Evolutionary conservation across 2,888 invertebrate genomes (phyloP).

Genomic region (Macaria notata): DNA sequence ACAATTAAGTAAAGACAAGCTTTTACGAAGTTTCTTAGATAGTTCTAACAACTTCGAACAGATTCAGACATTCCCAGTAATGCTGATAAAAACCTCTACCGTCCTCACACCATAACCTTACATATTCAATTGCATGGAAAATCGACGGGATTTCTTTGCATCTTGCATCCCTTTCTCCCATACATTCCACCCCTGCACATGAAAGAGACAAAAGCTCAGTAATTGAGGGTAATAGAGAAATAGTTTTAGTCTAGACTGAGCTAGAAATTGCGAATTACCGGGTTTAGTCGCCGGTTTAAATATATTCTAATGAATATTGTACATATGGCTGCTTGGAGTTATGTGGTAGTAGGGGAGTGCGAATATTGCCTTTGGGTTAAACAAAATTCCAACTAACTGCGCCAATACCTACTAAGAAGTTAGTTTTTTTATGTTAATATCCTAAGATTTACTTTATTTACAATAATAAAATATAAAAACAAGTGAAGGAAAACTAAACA

Average conservation of each 20-base stretch:
- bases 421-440: no score
- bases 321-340: slow-evolving; percentile 62
- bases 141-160: slow-evolving; percentile 68
- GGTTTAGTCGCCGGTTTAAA: slow-evolving; percentile 61
- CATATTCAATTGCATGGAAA: slow-evolving; percentile 79
- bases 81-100: slow-evolving; percentile 58
- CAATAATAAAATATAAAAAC: no score
- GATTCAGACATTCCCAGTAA: slow-evolving; percentile 33
- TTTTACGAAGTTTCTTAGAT: no score
- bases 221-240: slow-evolving; percentile 73
- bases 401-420: no score
- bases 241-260: slow-evolving; percentile 78
- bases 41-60: background rate
- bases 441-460: no score
- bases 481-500: no score
- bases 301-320: slow-evolving; percentile 56
- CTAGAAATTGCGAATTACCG: slow-evolving; percentile 68
- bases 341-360: slow-evolving; percentile 43
- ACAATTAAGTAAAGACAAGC: no score
- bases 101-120: slow-evolving; percentile 71
- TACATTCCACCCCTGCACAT: slow-evolving; percentile 17
- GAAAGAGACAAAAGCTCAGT: slow-evolving; percentile 47
- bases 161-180: slow-evolving; percentile 43
- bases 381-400: no score
- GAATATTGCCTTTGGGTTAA: slow-evolving; percentile 15